These are phyloP conservation scores for Apotomis turbidana DNA, from an alignment of 2,888 invertebrate species.

Conservation along the genomic window DNA sequence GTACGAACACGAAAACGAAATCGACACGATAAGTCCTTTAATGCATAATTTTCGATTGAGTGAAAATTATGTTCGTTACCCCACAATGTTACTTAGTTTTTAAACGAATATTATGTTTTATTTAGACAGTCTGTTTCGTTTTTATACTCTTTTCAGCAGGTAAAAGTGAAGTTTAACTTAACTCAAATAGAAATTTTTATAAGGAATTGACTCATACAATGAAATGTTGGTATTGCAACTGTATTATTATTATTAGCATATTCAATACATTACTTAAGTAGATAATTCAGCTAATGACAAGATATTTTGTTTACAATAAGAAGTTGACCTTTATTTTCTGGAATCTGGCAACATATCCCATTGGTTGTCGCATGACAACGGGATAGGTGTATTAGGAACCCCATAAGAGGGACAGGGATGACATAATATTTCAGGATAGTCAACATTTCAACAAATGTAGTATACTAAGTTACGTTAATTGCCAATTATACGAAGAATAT, in stretches of 20 bases:
- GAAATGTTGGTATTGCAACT: neutral
- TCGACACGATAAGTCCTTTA: no score
- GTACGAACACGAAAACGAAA: no score
- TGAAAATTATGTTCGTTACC: no score
- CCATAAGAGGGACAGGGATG: slow-evolving; percentile 17
- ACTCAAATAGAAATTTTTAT: neutral
- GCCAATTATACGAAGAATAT: neutral
- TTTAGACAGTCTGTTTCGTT: slow-evolving; percentile 7
- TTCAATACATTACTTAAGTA: neutral
- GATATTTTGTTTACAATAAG: slow-evolving; percentile 20
- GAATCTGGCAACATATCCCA: slow-evolving; percentile 31
- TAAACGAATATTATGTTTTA: neutral
- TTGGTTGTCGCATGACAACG: slow-evolving; percentile 18
- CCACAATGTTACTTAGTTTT: no score
- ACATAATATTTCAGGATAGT: neutral
- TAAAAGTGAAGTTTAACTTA: slow-evolving; percentile 29
- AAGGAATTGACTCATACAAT: slow-evolving; percentile 5
- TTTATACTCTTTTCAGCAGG: slow-evolving; percentile 13
- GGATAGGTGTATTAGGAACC: slow-evolving; percentile 29
- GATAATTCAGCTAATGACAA: neutral
- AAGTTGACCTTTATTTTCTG: slow-evolving; percentile 10
- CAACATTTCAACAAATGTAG: neutral
- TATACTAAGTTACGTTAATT: neutral
- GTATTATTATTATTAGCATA: neutral
- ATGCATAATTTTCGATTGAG: no score